Percentiles rank a stretch among this genome's conserved stretches.
phyloP scores from a whole-genome alignment of 2,888 invertebrate species.

The Xiphydria camelus region DNA sequence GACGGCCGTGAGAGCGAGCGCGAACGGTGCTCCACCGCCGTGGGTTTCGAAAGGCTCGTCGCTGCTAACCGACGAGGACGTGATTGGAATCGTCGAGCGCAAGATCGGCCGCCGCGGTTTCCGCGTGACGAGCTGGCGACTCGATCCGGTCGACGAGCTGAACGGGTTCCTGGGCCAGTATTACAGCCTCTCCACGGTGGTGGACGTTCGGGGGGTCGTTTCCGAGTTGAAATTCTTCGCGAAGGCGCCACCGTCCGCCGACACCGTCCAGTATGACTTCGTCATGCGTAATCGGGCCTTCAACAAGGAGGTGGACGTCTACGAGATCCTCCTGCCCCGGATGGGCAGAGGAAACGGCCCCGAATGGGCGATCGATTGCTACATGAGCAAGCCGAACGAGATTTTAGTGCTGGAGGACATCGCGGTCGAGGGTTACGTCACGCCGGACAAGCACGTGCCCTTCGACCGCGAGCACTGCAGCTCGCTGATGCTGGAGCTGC shows the following conservation, averaged over 20 bases:
- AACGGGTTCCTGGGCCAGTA: conserved; percentile 35
- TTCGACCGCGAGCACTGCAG: conserved; percentile 39
- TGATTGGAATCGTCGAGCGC: conserved; percentile 25
- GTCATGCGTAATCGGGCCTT: conserved; percentile 18
- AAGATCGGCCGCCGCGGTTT: conserved; percentile 25
- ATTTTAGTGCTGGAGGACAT: conserved; percentile 42
- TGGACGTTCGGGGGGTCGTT: conserved; percentile 10
- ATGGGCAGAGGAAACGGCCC: conserved; percentile 16
- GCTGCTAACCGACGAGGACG: conserved; percentile 25
- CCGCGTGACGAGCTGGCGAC: conserved; percentile 25
- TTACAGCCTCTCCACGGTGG: conserved; percentile 23
- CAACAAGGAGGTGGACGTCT: conserved; percentile 30
- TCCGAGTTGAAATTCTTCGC: conserved; percentile 31
- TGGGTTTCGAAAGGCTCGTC: too few relatives aligned
- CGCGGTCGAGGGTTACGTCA: conserved; percentile 28
- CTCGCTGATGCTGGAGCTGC: conserved; percentile 23
- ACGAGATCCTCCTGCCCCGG: conserved; percentile 25
- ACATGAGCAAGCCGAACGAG: conserved; percentile 25
- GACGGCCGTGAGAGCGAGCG: too few relatives aligned
- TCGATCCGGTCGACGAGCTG: conserved; percentile 19
- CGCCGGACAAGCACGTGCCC: conserved; percentile 29
- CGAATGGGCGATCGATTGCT: conserved; percentile 33
- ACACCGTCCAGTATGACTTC: conserved; percentile 25
- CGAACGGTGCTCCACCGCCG: too few relatives aligned
- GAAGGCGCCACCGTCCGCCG: conserved; percentile 27